These are phyloP conservation scores for Etheostoma nigrum DNA, from an alignment of 2,797 vertebrate genomes.

Conservation along the genomic window DNA sequence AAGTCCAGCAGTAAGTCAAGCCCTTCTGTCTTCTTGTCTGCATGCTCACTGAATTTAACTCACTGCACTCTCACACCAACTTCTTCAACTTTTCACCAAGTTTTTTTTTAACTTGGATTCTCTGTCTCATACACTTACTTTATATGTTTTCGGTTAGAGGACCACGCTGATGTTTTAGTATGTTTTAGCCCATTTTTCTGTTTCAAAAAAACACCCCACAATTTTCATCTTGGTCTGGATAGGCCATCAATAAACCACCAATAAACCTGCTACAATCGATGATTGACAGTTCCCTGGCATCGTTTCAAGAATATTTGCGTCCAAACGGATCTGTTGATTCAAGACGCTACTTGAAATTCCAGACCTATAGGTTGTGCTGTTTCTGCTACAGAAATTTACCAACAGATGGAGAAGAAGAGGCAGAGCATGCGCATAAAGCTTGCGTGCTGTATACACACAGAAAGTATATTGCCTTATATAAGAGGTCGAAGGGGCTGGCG, in stretches of 20 bases:
- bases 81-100: neutral
- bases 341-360: too few species aligned
- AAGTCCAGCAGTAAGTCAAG: constrained; percentile 98
- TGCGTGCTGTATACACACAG: too few species aligned
- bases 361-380: too few species aligned
- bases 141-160: neutral
- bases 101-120: constrained; percentile 11
- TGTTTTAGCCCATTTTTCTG: constrained; percentile 30
- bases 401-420: too few species aligned
- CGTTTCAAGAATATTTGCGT: too few species aligned
- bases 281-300: neutral
- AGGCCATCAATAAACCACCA: neutral
- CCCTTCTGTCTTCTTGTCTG: constrained; percentile 76
- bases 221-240: neutral
- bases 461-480: too few species aligned
- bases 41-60: constrained; percentile 55
- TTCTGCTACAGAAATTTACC: too few species aligned
- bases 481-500: too few species aligned
- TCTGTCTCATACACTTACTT: constrained; percentile 4
- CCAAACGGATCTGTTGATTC: too few species aligned
- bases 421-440: too few species aligned
- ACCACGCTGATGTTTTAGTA: constrained; percentile 6
- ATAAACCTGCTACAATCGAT: neutral
- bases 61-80: constrained; percentile 15
- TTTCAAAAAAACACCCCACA: neutral